A percentile compares a stretch with the other conserved stretches of the same genome.
phyloP scores from a whole-genome alignment of 1,140 invertebrate genomes.

The Saxidomus purpurata region DNA sequence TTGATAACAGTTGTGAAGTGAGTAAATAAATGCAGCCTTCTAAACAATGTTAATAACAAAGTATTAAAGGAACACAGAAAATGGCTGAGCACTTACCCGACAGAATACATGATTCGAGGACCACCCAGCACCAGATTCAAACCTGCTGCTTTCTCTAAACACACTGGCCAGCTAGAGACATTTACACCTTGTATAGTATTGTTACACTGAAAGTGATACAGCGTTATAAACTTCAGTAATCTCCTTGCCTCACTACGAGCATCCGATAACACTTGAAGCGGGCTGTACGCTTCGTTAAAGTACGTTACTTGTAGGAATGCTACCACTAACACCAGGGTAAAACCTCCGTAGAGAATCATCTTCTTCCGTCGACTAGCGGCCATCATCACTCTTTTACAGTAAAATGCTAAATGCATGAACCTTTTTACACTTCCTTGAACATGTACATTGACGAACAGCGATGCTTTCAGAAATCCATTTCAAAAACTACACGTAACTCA shows the following conservation, averaged over 20 bases:
- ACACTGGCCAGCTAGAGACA: conserved; percentile 79
- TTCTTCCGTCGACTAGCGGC: conserved; percentile 63
- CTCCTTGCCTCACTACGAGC: conserved; percentile 83
- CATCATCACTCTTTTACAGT: conserved; percentile 56
- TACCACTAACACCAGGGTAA: conserved; percentile 58
- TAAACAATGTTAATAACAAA: too few relatives aligned
- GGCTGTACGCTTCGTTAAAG: conserved; percentile 80
- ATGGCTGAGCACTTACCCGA: conserved; percentile 76
- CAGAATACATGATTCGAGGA: conserved; percentile 79
- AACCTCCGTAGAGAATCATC: conserved; percentile 59
- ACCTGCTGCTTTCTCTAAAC: conserved; percentile 78
- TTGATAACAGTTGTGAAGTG: too few relatives aligned
- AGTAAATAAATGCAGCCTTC: too few relatives aligned
- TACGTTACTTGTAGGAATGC: conserved; percentile 78
- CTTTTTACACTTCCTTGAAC: neutral
- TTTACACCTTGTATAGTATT: conserved; percentile 78
- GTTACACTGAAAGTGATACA: conserved; percentile 84
- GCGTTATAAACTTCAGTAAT: conserved; percentile 82
- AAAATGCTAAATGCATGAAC: conserved; percentile 17
- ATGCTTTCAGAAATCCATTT: too few relatives aligned
- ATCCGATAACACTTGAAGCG: conserved; percentile 81
- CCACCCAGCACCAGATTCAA: conserved; percentile 76
- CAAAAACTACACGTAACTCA: too few relatives aligned
- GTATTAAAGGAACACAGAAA: too few relatives aligned
- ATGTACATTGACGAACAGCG: too few relatives aligned